phyloP scores from a whole-genome alignment of 2,888 invertebrate genomes.

The Sphecodes monilicornis region DNA sequence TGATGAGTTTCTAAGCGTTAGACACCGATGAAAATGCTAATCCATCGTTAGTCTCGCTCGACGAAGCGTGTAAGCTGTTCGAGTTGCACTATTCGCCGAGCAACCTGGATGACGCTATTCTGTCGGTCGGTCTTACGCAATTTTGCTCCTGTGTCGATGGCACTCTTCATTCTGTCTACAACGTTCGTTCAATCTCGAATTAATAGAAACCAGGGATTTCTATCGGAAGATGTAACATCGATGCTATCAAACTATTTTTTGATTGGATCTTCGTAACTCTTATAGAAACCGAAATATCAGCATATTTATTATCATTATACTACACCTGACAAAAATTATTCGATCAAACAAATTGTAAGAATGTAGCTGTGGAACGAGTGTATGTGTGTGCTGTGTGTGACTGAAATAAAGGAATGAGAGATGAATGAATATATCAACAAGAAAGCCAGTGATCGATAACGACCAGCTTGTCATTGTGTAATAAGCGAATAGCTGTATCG shows the following conservation, averaged over 20 bases:
- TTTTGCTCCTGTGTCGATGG: slow-evolving; percentile 30
- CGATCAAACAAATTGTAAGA: too few species aligned
- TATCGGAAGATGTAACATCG: not conserved
- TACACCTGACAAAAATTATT: not conserved
- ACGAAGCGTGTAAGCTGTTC: slow-evolving; percentile 61
- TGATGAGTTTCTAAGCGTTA: slow-evolving; percentile 55
- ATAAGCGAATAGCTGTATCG: too few species aligned
- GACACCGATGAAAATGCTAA: slow-evolving; percentile 65
- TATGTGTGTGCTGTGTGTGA: too few species aligned
- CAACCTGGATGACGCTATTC: slow-evolving; percentile 55
- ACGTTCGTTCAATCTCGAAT: not conserved
- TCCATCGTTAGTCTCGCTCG: slow-evolving; percentile 62
- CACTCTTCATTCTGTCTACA: slow-evolving; percentile 1
- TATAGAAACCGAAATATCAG: not conserved
- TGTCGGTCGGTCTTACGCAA: slow-evolving; percentile 21
- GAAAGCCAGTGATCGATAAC: too few species aligned
- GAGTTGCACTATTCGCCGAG: slow-evolving; percentile 44
- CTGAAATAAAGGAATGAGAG: too few species aligned
- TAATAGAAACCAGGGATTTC: not conserved
- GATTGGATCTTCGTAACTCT: not conserved
- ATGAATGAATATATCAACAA: too few species aligned
- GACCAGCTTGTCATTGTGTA: too few species aligned
- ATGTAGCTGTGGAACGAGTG: too few species aligned
- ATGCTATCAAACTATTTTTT: not conserved
- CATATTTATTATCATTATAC: not conserved